Evolutionary conservation across 2,797 vertebrate species (phyloP).

Genomic region (Xiphophorus birchmanni): DNA sequence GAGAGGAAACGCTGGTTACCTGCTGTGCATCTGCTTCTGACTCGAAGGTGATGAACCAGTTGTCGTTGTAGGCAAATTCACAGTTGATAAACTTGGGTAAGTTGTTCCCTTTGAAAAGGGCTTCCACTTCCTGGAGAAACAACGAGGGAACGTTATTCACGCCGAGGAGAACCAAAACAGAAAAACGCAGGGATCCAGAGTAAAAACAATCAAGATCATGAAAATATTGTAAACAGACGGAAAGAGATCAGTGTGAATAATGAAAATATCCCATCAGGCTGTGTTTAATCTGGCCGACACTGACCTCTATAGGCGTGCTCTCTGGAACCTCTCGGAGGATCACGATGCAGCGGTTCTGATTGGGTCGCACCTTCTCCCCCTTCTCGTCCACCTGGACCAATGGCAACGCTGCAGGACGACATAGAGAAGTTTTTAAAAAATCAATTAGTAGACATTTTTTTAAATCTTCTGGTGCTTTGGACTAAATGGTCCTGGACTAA

Average conservation of each 20-base stretch:
- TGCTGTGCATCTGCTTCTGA: conserved; percentile 98
- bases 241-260: neutral
- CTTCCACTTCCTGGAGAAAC: conserved; percentile 90
- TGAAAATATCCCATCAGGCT: neutral
- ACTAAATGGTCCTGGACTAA: neutral
- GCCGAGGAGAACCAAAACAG: neutral
- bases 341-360: conserved; percentile 99
- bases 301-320: conserved; percentile 94
- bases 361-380: conserved; percentile 98
- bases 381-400: conserved; percentile 99
- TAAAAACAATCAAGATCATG: neutral
- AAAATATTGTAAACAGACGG: neutral
- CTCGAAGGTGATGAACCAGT: conserved; percentile 99
- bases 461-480: neutral
- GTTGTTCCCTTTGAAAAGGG: conserved; percentile 95
- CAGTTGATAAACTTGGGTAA: conserved; percentile 98
- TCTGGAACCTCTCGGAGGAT: conserved; percentile 96
- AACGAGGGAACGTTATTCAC: neutral
- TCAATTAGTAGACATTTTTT: neutral
- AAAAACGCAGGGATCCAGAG: neutral
- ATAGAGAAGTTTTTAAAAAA: neutral
- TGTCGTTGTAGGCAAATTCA: conserved; percentile 99
- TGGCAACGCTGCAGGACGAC: conserved; percentile 86
- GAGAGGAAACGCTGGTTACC: conserved; percentile 71
- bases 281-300: conserved; percentile 27